phyloP scores from a whole-genome alignment of 1,140 invertebrate species.

The Caenorhabditis latens region DNA sequence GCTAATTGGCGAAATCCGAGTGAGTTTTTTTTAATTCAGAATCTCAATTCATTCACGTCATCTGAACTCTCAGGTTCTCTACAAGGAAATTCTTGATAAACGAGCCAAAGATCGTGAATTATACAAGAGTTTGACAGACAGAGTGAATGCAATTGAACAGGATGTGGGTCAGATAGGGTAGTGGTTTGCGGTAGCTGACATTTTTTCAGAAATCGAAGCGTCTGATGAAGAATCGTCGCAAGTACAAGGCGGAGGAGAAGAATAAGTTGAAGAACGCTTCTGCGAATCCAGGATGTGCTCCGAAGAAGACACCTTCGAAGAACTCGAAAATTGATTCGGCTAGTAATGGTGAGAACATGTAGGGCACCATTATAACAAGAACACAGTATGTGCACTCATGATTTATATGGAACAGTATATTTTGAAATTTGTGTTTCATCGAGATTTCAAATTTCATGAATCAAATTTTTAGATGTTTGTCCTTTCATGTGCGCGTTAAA shows the following conservation, averaged over 20 bases:
- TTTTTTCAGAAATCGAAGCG: neutral
- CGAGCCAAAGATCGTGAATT: neutral
- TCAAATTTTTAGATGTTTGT: too few relatives aligned
- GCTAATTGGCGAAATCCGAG: neutral
- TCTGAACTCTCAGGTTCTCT: neutral
- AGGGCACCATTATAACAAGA: too few relatives aligned
- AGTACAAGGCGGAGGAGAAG: neutral
- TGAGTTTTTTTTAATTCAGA: too few relatives aligned
- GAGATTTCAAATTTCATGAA: too few relatives aligned
- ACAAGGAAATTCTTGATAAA: neutral
- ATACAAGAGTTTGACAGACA: neutral
- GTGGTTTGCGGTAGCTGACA: too few relatives aligned
- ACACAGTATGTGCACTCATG: too few relatives aligned
- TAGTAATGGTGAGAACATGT: neutral
- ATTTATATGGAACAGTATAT: too few relatives aligned
- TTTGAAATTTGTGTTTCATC: too few relatives aligned
- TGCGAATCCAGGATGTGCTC: neutral
- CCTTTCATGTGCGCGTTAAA: too few relatives aligned
- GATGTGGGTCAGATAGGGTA: neutral
- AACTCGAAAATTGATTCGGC: neutral
- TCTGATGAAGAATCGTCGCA: neutral
- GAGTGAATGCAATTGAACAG: neutral
- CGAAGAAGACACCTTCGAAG: too few relatives aligned
- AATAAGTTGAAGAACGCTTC: neutral
- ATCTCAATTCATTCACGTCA: too few relatives aligned